These are phyloP conservation scores for Spilogale gracilis DNA, from an alignment of 2,113 vertebrate genomes.

Conservation along the genomic window DNA sequence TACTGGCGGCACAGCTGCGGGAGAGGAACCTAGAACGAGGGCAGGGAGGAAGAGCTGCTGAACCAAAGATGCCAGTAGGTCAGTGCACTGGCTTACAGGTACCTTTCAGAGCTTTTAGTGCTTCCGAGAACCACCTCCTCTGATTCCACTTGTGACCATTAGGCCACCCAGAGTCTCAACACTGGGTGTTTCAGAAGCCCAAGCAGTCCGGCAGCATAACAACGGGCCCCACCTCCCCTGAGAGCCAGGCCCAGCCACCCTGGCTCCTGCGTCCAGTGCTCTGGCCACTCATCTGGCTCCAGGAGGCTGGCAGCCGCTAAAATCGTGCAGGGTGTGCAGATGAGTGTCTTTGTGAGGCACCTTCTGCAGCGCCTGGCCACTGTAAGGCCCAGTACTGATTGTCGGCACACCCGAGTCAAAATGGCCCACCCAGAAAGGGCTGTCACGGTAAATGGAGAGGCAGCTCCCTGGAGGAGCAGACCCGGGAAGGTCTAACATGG, in stretches of 20 bases:
- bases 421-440: background rate
- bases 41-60: background rate
- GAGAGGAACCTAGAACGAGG: slow-evolving; percentile 82
- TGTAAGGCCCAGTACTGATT: background rate
- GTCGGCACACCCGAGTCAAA: background rate
- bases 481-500: background rate
- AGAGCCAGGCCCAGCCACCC: background rate
- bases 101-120: background rate
- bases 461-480: background rate
- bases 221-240: background rate
- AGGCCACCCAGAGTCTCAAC: too few relatives aligned
- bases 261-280: background rate
- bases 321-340: background rate
- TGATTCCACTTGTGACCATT: background rate
- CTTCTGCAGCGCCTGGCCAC: background rate
- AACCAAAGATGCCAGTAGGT: background rate
- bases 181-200: background rate
- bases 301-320: background rate
- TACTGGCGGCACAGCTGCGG: slow-evolving; percentile 88
- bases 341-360: background rate
- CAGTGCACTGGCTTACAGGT: background rate
- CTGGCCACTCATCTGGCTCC: background rate
- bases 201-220: background rate
- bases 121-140: background rate
- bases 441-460: background rate